Evolutionary conservation across 2,888 invertebrate genomes (phyloP), one percentile per base, ranked within the genome.

Genomic region (Pammene fasciana): DNA sequence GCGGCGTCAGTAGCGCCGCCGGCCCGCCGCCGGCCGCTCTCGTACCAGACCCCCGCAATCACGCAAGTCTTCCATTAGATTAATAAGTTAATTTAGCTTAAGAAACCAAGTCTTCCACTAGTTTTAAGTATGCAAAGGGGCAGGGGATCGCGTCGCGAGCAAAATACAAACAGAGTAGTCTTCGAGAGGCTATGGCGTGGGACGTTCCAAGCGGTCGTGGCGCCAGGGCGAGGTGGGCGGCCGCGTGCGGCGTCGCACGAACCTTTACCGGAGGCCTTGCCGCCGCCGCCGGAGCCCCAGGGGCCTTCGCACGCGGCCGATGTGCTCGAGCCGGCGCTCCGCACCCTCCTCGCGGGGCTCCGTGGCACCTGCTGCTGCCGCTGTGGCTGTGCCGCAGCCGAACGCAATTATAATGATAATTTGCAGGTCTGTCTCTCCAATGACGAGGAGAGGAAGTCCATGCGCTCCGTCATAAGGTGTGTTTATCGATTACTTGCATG

Each of bases 131-230:
- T 91, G 92, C 87, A 89, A 81, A 85, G 90, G 81, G 90, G 89
- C 75, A 89, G 89, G 84, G 93, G 85, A 80, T 79, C 88, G 89
- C 89, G 88, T 77, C 88, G 90, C 87, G 86, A 87, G 72, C 81
- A 82, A 73, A 94, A 94, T 77, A 45, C 59, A 26, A 94, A 95
- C 76, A 92, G 95, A 72, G 91, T 94, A 46, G 94, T 96, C 67
- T 96, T 96, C 84, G 96, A 96, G 78, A 91, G 95, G 18, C 89
- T 96, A 64, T 96, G 96, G 96, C 93, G 95, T 54, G 95, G 95
- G 67, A 94, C 94, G 54, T 94, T 94, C 79, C 92, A 92, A 78
- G 89, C 92, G 67, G 93, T 93, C 72, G 78, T 92, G 18, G 89
- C 90, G 36, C 82, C 87, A 66, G 86, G 62, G 72, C 75, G 82